These are phyloP conservation scores for Drosophila acutilabella DNA, from an alignment of 2,888 invertebrate genomes.

Conservation along the genomic window DNA sequence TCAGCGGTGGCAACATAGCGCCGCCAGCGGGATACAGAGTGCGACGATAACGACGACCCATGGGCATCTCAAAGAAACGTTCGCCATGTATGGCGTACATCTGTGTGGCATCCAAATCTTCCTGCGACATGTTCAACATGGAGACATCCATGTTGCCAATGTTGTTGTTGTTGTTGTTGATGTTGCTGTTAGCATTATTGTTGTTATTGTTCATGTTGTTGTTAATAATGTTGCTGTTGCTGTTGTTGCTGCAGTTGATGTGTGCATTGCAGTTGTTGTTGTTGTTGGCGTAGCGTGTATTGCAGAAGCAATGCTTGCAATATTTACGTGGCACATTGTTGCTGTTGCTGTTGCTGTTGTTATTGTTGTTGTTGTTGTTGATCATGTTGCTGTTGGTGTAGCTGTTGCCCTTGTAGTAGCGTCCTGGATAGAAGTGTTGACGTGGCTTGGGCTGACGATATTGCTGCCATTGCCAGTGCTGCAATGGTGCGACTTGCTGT, in stretches of 20 bases:
- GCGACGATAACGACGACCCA: constrained; percentile 32
- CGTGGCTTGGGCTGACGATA: constrained; percentile 18
- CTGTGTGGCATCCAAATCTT: constrained; percentile 40
- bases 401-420: constrained; percentile 18
- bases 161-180: constrained; percentile 5
- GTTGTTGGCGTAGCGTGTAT: background rate
- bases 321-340: no score
- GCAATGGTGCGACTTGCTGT: constrained; percentile 5
- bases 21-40: background rate
- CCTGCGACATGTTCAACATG: constrained; percentile 29
- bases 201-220: background rate
- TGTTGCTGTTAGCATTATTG: background rate
- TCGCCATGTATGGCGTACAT: constrained; percentile 57
- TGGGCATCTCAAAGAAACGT: constrained; percentile 51
- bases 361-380: no score
- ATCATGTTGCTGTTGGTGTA: background rate
- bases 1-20: background rate
- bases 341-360: background rate
- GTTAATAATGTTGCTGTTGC: background rate
- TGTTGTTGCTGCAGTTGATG: background rate
- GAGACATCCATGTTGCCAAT: constrained; percentile 18
- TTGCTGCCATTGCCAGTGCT: constrained; percentile 18
- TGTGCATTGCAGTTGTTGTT: background rate
- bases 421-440: constrained; percentile 18
- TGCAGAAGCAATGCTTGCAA: no score